These are phyloP conservation scores for Ephestia elutella DNA, from an alignment of 1,140 invertebrate genomes.

Conservation along the genomic window DNA sequence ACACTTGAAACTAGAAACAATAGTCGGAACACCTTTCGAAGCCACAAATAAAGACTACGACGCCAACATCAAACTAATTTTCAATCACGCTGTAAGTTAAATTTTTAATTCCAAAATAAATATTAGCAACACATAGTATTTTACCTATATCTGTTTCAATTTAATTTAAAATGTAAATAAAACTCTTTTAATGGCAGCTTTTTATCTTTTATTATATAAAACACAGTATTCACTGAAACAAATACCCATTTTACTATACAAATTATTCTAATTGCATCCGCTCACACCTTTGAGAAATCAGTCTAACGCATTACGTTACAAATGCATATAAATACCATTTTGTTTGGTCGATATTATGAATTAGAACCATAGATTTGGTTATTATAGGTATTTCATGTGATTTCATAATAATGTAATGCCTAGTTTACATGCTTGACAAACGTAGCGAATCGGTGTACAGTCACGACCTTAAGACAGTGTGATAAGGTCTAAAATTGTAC, in stretches of 20 bases:
- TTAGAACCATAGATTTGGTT: no score
- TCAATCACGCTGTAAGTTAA: conserved; percentile 21
- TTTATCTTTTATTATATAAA: conserved; percentile 43
- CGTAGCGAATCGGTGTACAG: no score
- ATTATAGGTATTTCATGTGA: no score
- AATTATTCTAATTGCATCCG: conserved; percentile 15
- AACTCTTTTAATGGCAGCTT: conserved; percentile 36
- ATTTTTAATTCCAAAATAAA: background rate
- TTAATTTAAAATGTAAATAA: conserved; percentile 19
- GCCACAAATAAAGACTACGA: conserved; percentile 29
- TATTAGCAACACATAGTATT: no score
- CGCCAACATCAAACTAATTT: conserved; percentile 44
- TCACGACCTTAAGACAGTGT: no score
- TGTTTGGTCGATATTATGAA: no score
- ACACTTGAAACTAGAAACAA: conserved; percentile 18
- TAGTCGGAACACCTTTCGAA: conserved; percentile 39
- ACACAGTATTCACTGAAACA: conserved; percentile 38
- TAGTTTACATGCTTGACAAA: no score
- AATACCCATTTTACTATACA: conserved; percentile 26
- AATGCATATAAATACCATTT: background rate
- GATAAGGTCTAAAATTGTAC: no score
- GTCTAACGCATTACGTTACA: conserved; percentile 9
- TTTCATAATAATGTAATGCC: no score
- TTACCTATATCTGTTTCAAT: no score
- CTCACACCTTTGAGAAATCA: conserved; percentile 21